These are phyloP conservation scores for Zaprionus inermis DNA, from an alignment of 1,140 invertebrate genomes.

Conservation along the genomic window DNA sequence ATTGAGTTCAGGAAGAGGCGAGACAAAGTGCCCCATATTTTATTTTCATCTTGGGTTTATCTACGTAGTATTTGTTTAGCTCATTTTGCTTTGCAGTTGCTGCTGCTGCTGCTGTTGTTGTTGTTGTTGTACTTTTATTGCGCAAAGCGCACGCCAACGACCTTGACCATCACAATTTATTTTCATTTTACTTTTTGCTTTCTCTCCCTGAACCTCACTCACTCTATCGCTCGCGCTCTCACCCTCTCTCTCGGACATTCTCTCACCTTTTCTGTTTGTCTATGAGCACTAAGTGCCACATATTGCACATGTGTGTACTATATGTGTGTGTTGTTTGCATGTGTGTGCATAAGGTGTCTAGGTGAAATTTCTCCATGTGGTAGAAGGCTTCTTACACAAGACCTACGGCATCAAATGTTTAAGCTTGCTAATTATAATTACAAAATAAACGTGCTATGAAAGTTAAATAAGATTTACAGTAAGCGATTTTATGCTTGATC, in stretches of 20 bases:
- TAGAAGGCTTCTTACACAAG: constrained; percentile 33
- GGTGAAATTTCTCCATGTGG: constrained; percentile 42
- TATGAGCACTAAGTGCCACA: constrained; percentile 2
- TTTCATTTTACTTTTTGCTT: constrained; percentile 78
- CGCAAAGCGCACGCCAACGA: constrained; percentile 76
- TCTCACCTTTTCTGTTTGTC: neutral
- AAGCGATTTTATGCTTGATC: neutral
- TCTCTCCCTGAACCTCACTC: constrained; percentile 14
- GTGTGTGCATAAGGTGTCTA: constrained; percentile 38
- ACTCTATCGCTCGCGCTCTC: constrained; percentile 11
- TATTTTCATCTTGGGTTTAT: constrained; percentile 46
- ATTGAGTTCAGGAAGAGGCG: constrained; percentile 4
- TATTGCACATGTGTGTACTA: constrained; percentile 4
- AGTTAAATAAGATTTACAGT: neutral
- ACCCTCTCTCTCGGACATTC: neutral
- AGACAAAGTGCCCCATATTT: constrained; percentile 1
- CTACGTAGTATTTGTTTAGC: constrained; percentile 53
- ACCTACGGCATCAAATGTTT: constrained; percentile 7
- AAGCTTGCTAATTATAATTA: constrained; percentile 4
- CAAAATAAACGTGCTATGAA: neutral
- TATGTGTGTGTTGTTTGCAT: constrained; percentile 17
- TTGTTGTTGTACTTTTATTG: constrained; percentile 43
- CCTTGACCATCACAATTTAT: constrained; percentile 84
- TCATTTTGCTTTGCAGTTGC: constrained; percentile 41
- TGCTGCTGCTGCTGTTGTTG: constrained; percentile 27